Conservation (phyloP, 2,797 vertebrate genomes). For the Fundulus diaphanus region DNA sequence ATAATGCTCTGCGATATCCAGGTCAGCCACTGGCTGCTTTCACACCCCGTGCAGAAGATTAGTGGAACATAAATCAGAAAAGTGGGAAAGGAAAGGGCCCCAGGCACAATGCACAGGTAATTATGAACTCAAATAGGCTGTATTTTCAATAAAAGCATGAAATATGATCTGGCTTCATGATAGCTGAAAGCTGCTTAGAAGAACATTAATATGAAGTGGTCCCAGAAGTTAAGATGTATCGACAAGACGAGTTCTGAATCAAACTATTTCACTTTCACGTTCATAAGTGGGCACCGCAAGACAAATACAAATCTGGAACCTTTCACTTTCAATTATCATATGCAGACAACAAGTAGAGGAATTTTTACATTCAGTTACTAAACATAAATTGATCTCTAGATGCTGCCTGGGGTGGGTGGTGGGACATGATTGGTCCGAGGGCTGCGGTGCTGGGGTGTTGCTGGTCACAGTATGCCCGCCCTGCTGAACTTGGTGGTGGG, state of each 20-base stretch:
- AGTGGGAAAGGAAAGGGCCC: slow-evolving; percentile 67
- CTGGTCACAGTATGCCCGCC: no score
- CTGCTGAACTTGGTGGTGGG: no score
- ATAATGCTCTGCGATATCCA: slow-evolving; percentile 66
- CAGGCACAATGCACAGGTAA: slow-evolving; percentile 73
- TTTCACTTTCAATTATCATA: slow-evolving; percentile 2
- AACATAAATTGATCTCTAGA: not conserved
- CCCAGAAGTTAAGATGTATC: slow-evolving; percentile 40
- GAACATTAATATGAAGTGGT: slow-evolving; percentile 59
- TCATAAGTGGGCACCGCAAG: slow-evolving; percentile 17
- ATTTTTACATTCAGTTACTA: no score
- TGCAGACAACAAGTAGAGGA: no score
- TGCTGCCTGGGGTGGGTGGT: no score
- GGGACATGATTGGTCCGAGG: no score
- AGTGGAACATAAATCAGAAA: slow-evolving; percentile 77
- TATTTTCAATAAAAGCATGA: slow-evolving; percentile 78
- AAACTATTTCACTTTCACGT: slow-evolving; percentile 16
- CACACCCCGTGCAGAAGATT: slow-evolving; percentile 61
- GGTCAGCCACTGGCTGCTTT: slow-evolving; percentile 64
- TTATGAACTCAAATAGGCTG: slow-evolving; percentile 79
- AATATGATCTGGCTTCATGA: slow-evolving; percentile 71
- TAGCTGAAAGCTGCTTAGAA: slow-evolving; percentile 66
- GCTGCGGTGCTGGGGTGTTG: no score
- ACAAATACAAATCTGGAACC: slow-evolving; percentile 3
- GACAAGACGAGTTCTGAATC: slow-evolving; percentile 33